Percentiles rank a stretch among this genome's conserved stretches.
phyloP scores from a whole-genome alignment of 2,797 vertebrate genomes.

The Spondyliosoma cantharus region DNA sequence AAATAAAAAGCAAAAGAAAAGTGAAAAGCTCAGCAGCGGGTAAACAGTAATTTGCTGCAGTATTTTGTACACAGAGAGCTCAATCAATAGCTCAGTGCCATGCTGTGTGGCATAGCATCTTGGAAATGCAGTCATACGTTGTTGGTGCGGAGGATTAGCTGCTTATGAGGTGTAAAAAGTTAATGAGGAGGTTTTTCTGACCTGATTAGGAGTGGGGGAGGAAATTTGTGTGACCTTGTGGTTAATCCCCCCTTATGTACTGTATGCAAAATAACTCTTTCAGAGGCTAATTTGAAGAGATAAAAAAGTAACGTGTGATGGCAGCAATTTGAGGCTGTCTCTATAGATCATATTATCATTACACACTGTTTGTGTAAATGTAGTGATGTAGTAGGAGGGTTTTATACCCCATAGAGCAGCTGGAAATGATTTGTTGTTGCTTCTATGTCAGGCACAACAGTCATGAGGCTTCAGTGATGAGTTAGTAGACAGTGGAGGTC shows the following conservation, averaged over 20 bases:
- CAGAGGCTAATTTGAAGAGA: slow-evolving; percentile 60
- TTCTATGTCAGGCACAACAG: slow-evolving; percentile 58
- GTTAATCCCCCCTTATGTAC: slow-evolving; percentile 42
- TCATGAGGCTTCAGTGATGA: slow-evolving; percentile 53
- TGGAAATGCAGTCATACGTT: slow-evolving; percentile 59
- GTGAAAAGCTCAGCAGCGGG: slow-evolving; percentile 66
- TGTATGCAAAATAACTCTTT: slow-evolving; percentile 44
- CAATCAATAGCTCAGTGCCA: slow-evolving; percentile 63
- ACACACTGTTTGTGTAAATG: slow-evolving; percentile 33
- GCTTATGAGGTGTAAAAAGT: slow-evolving; percentile 83
- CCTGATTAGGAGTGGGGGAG: slow-evolving; percentile 54
- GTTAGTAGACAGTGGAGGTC: slow-evolving; percentile 75
- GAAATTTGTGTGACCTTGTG: slow-evolving; percentile 52
- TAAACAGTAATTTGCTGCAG: slow-evolving; percentile 49
- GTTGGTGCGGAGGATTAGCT: slow-evolving; percentile 72
- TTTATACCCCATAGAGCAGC: slow-evolving; percentile 84
- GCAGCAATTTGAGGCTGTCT: slow-evolving; percentile 46
- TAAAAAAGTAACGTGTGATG: slow-evolving; percentile 37
- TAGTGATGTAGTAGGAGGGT: slow-evolving; percentile 31
- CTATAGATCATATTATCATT: slow-evolving; percentile 36
- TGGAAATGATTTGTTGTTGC: slow-evolving; percentile 63
- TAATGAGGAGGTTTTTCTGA: slow-evolving; percentile 50
- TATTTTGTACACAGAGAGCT: slow-evolving; percentile 51
- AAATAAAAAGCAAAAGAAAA: slow-evolving; percentile 66
- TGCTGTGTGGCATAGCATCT: slow-evolving; percentile 63